Base-by-base conservation (phyloP, 2,113 vertebrate species). In the Dromiciops gliroides region DNA sequence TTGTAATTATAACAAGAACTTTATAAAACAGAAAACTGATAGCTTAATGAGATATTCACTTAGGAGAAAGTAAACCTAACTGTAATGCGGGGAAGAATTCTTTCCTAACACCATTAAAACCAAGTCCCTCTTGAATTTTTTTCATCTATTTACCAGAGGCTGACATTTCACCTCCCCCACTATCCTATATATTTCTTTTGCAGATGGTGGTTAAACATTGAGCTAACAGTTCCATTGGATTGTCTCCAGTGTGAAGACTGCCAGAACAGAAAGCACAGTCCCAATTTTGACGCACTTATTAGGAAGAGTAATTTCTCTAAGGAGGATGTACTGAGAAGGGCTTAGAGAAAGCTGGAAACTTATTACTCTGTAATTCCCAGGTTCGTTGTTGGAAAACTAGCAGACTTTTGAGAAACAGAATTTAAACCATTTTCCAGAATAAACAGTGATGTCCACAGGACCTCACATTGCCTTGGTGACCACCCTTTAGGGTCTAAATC, bases 51-150 rank as follows among this genome's bases (percentile, higher is more conserved):
- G 67, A 83, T 83, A 44, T 44, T 83, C n/a, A 75, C 19, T 10
- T 50, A 83, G 11, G 31, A 48, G 48, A 50, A 6, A 75, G 23
- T 50, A 19, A 92, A 51, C 56, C 83, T 48, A 51, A 6, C 51
- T 94, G 0, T 50, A 95, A 91, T 11, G 9, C 75, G 83, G 83
- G 53, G 31, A 75, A 7, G n/a, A 48, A 53, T 31, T 28, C 50
- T 10, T 53, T 23, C 22, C 60, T 31, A 24, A 28, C 51, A 51
- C 89, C 75, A 16, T 7, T 89, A n/a, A 47, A 50, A 50, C 8
- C 4, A 28, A 37, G 48, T 28, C 89, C 90, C 95, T 28, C 4
- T 92, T 90, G 49, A 96, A 50, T 95, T 94, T 89, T 14, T 94
- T n/a, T 25, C 93, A 0, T 50, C 14, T 48, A 49, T 89, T 89